A percentile compares a stretch with the other conserved stretches of the same genome.
Evolutionary conservation across 2,888 invertebrate species (phyloP).

Genomic region (Cyclophora punctaria): DNA sequence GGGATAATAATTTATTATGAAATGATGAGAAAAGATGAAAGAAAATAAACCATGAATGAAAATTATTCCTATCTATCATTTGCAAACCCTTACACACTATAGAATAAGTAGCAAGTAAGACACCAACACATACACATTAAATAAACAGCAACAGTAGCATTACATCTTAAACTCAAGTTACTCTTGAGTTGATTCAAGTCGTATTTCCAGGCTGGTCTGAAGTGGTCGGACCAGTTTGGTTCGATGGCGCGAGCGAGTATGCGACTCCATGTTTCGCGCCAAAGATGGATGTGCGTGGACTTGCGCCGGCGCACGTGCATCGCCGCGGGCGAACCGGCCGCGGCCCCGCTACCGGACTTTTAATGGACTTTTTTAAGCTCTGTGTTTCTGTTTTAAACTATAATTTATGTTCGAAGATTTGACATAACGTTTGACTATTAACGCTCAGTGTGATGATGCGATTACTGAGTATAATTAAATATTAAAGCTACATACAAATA

Average conservation of each 20-base stretch:
- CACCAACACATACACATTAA: too few species aligned
- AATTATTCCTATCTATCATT: slow-evolving; percentile 47
- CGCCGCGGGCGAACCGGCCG: slow-evolving; percentile 37
- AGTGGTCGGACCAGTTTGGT: slow-evolving; percentile 30
- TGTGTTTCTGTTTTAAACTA: slow-evolving; percentile 34
- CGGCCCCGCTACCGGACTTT: slow-evolving; percentile 56
- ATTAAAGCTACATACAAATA: too few species aligned
- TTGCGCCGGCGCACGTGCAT: slow-evolving; percentile 27
- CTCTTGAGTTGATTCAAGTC: too few species aligned
- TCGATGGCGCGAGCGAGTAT: slow-evolving; percentile 22
- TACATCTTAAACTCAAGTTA: too few species aligned
- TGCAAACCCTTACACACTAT: slow-evolving; percentile 35
- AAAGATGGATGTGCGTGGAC: slow-evolving; percentile 31
- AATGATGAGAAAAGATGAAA: slow-evolving; percentile 29
- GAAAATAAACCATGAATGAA: slow-evolving; percentile 11
- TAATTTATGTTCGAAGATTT: background rate
- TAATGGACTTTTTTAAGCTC: slow-evolving; percentile 49
- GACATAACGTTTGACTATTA: too few species aligned
- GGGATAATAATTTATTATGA: slow-evolving; percentile 53
- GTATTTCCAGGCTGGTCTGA: too few species aligned
- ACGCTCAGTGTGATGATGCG: too few species aligned
- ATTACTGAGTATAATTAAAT: too few species aligned
- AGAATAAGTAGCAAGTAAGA: too few species aligned
- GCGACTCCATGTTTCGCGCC: slow-evolving; percentile 38
- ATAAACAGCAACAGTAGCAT: too few species aligned